Evolutionary conservation across 2,888 invertebrate species (phyloP), one percentile per base, ranked within the genome.

Genomic region (Nomada goodeniana): DNA sequence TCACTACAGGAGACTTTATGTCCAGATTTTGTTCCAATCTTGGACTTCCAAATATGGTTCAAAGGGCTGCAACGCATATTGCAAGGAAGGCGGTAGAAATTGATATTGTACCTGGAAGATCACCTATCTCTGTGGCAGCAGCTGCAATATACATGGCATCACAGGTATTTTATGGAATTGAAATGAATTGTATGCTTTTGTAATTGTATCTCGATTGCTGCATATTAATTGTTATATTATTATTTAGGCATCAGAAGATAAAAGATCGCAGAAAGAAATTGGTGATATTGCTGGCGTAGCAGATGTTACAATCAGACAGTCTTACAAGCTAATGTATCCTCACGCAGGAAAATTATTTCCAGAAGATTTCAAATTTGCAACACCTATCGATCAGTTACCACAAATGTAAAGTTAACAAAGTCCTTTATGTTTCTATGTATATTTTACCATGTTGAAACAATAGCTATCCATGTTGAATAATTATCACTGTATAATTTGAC

Each of bases 111-210:
- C 98, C 99, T 57, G 99, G 99, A 9, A 96, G 99, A 91, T 99
- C 99, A 76, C 99, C 99, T 0, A 99, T 99, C 86, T 99, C 99
- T 0, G 99, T 99, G 0, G 99, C 99, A 0, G 99, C 99, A 10
- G 99, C 99, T 65, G 99, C 99, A 72, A 99, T 99, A 91, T 99
- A 99, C 92, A 99, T 99, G 99, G 99, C 99, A 2, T 99, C 99
- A 18, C 99, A 98, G 94, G 97, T 97, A 91, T 15, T 53, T 23
- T 1, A 57, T 44, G 36, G 0, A 15, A 15, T 36, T 65, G n/a
- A 9, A 13, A 11, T 11, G 60, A 26, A 9, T 20, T 55, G 55
- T n/a, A 20, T 70, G 4, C 47, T 44, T 11, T 5, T 53, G 10
- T n/a, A 20, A 20, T 15, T 11, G 2, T 29, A 50, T 57, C 20